Conservation (phyloP, 92 coral and sea anemone genomes). For the Actinernus sp. region DNA sequence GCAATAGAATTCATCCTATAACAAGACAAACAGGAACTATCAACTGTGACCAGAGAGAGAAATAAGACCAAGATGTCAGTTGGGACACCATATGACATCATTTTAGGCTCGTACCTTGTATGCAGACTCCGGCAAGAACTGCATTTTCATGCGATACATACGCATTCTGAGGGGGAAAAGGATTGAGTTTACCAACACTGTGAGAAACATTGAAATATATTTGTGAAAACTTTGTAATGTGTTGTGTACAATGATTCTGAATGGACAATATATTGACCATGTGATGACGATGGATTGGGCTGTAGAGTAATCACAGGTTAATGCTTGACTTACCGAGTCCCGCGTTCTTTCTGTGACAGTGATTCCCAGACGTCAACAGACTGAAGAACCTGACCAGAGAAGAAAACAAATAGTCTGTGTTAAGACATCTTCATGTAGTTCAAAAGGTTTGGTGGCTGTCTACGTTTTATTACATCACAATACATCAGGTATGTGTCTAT, state of each 20-base stretch:
- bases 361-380: slow-evolving; percentile 94
- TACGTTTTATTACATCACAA: too few relatives aligned
- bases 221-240: too few relatives aligned
- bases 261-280: too few relatives aligned
- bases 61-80: background rate
- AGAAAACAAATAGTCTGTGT: too few relatives aligned
- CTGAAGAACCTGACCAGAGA: slow-evolving; percentile 68
- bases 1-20: slow-evolving; percentile 76
- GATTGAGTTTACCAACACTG: too few relatives aligned
- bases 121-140: slow-evolving; percentile 64
- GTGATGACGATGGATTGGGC: too few relatives aligned
- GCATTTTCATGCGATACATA: slow-evolving; percentile 75
- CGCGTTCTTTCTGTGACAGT: slow-evolving; percentile 71
- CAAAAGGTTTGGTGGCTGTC: too few relatives aligned
- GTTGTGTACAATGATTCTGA: too few relatives aligned
- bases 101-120: slow-evolving; percentile 61
- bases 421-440: too few relatives aligned
- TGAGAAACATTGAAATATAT: too few relatives aligned
- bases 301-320: too few relatives aligned
- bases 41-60: background rate
- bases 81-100: background rate
- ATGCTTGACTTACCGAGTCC: slow-evolving; percentile 64
- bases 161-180: slow-evolving; percentile 40
- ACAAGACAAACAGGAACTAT: background rate
- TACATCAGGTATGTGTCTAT: too few relatives aligned